Base-by-base conservation (phyloP, 2,888 invertebrate genomes). In the Chaetogeoica ovagalla region DNA sequence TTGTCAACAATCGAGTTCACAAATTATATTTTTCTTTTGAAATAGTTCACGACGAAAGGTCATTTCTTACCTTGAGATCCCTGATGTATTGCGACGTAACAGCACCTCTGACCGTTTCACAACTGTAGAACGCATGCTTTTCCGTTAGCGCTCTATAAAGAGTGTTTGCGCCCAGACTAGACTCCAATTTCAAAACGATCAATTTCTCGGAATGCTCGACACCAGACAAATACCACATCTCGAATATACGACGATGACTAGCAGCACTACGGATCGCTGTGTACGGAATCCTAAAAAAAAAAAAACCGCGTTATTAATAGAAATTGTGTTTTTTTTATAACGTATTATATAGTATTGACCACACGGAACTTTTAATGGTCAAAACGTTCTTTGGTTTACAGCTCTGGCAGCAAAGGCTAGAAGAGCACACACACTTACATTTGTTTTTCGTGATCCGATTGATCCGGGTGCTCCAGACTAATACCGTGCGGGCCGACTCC, bases 71-170 rank as follows among this genome's bases (percentile, higher is more conserved):
- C 90, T 94, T 95, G 83, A 96, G 88, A 87, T 95, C 95, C 83
- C 95, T 89, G 77, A 94, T 94, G 86, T 93, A 95, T 87, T 96
- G 96, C 73, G 94, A 91, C 0, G 94, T 94, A 74, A 96, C 95
- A 82, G 94, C 94, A 83, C 90, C 93, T 66, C 95, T 89, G 19
- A 96, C 95, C 0, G 95, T 95, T 86, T 96, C 95, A 87, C 95
- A 95, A 86, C 94, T 94, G 87, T 94, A 96, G 88, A 96, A 96
- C 66, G 95, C 95, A 86, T 95, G 95, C 84, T 94, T 94, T 87
- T 96, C 96, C 0, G 95, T 96, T 83, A 96, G 92, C 39, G 94
- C 94, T 71, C 95, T 89, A 86, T 94, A 94, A 43, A 94, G 87
- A 59, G 94, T 93, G 68, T 93, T 93, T 1, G 95, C 95, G 69